Evolutionary conservation across 2,113 vertebrate species (phyloP), one percentile per base, ranked within the genome.

Genomic region (Mormyrus lacerda): DNA sequence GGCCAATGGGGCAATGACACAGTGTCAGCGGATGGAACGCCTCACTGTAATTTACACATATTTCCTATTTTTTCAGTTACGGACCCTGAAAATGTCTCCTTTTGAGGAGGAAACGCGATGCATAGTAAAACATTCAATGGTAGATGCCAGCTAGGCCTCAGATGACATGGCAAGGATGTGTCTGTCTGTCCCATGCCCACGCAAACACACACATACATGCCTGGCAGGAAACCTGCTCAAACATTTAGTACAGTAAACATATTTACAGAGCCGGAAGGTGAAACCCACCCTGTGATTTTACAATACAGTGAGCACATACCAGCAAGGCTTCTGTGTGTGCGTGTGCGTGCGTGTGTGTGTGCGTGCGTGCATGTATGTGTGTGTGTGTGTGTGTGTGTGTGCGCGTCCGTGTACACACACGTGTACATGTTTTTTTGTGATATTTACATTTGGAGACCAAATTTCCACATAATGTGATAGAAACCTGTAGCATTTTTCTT

Each of bases 141-240:
- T 31, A 45, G 24, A 17, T 55, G 47, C 27, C 42, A 55, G 31
- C 39, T 42, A 83, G 15, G 15, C 48, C 44, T 55, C 11, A 88
- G 48, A 44, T 42, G 87, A 47, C 24, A 89, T 4, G 35, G 27
- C 35, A 13, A 19, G 47, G 15, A 4, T 83, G 47, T 55, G 47
- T 44, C 31, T 88, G 3, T 10, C 24, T 89, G 19, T n/a, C 82
- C 1, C 90, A 69, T 27, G 17, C 15, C 15, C 21, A 31, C 61
- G 48, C 53, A 84, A 50, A 42, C 58, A 85, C 79, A 90, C 45
- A 88, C 44, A 88, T 31, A 85, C 55, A 79, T 27, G 79, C 65
- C 24, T 24, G 45, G 39, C 24, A 69, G 48, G 21, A 69, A 42
- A 17, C 44, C 39, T 31, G 44, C n/a, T 17, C 15, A 88, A 9